These are phyloP conservation scores for Philereme vetulata DNA, from an alignment of 2,888 invertebrate genomes.

Conservation along the genomic window DNA sequence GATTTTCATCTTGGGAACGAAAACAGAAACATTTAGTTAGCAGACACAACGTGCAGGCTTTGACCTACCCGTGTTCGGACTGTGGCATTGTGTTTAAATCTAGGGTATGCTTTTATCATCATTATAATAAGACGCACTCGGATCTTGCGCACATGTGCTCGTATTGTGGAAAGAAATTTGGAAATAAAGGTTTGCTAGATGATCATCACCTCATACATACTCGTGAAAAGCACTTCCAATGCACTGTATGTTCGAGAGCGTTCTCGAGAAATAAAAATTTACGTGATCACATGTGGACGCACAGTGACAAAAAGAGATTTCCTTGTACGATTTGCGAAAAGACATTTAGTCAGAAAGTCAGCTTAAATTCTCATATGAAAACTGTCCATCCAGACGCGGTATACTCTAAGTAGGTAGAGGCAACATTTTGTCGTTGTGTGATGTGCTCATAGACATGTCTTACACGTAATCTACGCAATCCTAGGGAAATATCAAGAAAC, in stretches of 20 bases:
- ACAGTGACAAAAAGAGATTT: conserved; percentile 39
- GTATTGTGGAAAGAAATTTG: conserved; percentile 26
- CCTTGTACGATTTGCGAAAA: conserved; percentile 41
- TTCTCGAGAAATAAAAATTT: conserved; percentile 24
- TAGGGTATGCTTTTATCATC: conserved; percentile 22
- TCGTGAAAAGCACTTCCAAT: conserved; percentile 29
- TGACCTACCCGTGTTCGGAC: conserved; percentile 46
- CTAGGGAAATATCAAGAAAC: no score
- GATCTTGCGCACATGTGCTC: conserved; percentile 26
- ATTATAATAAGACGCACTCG: conserved; percentile 28
- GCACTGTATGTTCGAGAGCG: conserved; percentile 29
- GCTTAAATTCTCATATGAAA: conserved; percentile 44
- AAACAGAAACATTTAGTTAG: conserved; percentile 63
- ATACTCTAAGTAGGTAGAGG: no score
- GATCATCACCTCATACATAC: conserved; percentile 32
- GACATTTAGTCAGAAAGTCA: conserved; percentile 44
- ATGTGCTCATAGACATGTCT: no score
- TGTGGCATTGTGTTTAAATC: conserved; percentile 22
- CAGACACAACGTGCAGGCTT: conserved; percentile 53
- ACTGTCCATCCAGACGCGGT: conserved; percentile 12
- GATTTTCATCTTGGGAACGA: conserved; percentile 68
- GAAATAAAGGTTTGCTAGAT: conserved; percentile 17
- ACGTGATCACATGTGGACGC: conserved; percentile 48
- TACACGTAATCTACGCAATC: no score
- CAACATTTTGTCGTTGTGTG: no score